These are phyloP conservation scores for Thaumatotibia leucotreta DNA, from an alignment of 1,140 invertebrate genomes.

Conservation along the genomic window DNA sequence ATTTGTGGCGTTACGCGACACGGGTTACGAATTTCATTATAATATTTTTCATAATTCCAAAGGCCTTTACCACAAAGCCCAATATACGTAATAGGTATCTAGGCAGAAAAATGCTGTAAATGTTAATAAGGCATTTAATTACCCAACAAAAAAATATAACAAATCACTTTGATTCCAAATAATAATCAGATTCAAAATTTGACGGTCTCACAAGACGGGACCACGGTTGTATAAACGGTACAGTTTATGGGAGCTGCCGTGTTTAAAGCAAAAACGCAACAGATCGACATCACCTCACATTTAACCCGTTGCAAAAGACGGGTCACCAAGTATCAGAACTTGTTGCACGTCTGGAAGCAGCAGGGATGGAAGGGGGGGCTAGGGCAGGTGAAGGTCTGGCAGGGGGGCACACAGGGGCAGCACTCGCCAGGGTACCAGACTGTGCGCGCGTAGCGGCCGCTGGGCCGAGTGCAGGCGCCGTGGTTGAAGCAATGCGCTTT, in stretches of 20 bases:
- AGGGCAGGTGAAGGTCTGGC: conserved; percentile 62
- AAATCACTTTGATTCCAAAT: background rate
- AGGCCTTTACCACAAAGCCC: too few relatives aligned
- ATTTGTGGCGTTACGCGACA: too few relatives aligned
- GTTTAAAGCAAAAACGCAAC: background rate
- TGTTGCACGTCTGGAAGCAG: conserved; percentile 30
- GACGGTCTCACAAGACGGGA: background rate
- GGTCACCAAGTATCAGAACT: background rate
- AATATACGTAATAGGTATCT: too few relatives aligned
- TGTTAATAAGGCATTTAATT: background rate
- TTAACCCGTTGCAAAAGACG: background rate
- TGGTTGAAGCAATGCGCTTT: conserved; percentile 69
- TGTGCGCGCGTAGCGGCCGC: conserved; percentile 59
- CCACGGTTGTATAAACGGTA: background rate
- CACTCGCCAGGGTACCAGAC: conserved; percentile 65
- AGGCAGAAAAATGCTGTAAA: background rate
- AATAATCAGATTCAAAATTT: background rate
- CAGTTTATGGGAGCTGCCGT: too few relatives aligned
- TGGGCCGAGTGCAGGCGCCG: conserved; percentile 56
- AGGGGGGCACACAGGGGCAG: conserved; percentile 52
- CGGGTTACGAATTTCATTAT: too few relatives aligned
- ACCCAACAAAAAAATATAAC: background rate
- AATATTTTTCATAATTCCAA: too few relatives aligned
- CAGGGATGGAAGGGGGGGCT: conserved; percentile 63
- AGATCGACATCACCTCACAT: background rate